Evolutionary conservation across 2,113 vertebrate genomes (phyloP), one percentile per base, ranked within the genome.

Genomic region (Platanista minor): DNA sequence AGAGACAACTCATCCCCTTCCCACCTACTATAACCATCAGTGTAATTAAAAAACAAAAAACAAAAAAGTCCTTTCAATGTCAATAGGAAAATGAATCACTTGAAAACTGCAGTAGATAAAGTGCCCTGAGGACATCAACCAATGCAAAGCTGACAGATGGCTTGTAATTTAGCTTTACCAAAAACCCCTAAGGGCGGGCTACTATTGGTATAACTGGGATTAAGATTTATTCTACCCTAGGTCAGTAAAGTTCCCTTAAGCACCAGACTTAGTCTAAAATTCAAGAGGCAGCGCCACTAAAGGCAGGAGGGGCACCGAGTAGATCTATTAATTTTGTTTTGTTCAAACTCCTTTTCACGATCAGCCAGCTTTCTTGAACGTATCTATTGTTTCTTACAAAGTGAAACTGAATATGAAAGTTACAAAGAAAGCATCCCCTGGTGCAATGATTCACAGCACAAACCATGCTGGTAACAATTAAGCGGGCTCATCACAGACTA

Each of bases 281-380:
- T 41, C 6, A 8, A 62, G 18, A 77, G 23, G 3, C 33, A 66
- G 15, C 25, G 0, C 0, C 41, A 27, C 0, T 17, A 0, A 0
- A 36, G 14, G 0, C 2, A 14, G 29, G 5, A 78, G 7, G 14
- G 6, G 4, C 3, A 3, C 27, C 2, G 2, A 52, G 8, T 4
- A 1, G 9, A 62, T 8, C 46, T 14, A 64, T 14, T 41, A 6
- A 91, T 23, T 49, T 43, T 9, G 7, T 15, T 85, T 23, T 72
- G 41, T 83, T 5, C 33, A 69, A 61, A 52, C 27, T 75, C 9
- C 3, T 39, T 67, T 80, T 15, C 14, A 2, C 11, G 6, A 69
- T 54, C 12, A 3, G 11, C 10, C 31, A 29, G 36, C 27, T 59
- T 43, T 82, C 25, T 82, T 33, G 41, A 59, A 78, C 8, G 46